phyloP scores from a whole-genome alignment of 2,888 invertebrate species.

The Belgica antarctica region DNA sequence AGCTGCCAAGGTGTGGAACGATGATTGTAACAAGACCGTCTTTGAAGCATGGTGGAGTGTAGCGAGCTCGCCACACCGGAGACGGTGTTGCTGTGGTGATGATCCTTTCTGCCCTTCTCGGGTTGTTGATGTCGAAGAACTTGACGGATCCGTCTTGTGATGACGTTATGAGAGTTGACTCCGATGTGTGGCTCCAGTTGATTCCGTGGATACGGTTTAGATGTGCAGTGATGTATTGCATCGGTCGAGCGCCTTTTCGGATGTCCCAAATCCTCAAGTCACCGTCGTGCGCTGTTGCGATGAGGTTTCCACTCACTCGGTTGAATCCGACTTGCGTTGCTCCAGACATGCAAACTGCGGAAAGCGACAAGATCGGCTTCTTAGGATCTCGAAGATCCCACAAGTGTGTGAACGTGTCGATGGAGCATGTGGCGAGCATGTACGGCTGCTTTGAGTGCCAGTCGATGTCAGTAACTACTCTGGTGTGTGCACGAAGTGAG shows the following conservation, averaged over 20 bases:
- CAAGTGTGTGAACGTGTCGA: conserved; percentile 88
- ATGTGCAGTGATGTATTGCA: conserved; percentile 93
- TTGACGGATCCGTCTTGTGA: conserved; percentile 72
- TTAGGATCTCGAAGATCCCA: conserved; percentile 89
- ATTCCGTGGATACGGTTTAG: conserved; percentile 86
- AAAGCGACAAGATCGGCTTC: conserved; percentile 77
- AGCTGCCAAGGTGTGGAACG: conserved; percentile 76
- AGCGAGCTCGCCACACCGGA: conserved; percentile 91
- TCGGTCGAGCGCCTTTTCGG: conserved; percentile 79
- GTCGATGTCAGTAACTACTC: conserved; percentile 86
- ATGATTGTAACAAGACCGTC: conserved; percentile 88
- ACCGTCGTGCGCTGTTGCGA: conserved; percentile 94
- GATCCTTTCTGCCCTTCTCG: conserved; percentile 77
- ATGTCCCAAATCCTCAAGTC: conserved; percentile 96
- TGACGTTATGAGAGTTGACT: conserved; percentile 83
- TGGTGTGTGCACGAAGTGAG: conserved; percentile 75
- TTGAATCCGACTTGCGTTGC: conserved; percentile 96
- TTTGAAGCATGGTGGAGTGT: conserved; percentile 80
- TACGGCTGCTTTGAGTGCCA: conserved; percentile 77
- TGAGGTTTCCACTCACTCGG: conserved; percentile 72
- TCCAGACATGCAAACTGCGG: conserved; percentile 83
- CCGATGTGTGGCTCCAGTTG: conserved; percentile 87
- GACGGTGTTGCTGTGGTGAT: conserved; percentile 70
- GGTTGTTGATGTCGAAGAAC: conserved; percentile 87
- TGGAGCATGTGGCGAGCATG: conserved; percentile 82